A percentile compares a stretch with the other conserved stretches of the same genome.
Conservation (phyloP, 1,140 invertebrate species). For the Lasaia peninsularis region DNA sequence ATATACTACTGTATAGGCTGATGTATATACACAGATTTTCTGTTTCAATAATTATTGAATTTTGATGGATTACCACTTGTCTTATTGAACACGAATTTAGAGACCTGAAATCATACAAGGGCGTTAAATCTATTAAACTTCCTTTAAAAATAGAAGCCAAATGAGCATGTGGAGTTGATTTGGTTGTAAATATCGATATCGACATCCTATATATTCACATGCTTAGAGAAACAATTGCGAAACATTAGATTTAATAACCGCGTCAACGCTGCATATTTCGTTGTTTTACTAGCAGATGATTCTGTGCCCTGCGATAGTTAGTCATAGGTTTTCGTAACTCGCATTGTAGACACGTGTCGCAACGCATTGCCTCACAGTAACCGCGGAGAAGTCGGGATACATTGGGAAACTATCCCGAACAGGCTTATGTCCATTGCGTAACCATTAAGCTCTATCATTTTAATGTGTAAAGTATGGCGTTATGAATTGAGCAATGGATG, state of each 20-base stretch:
- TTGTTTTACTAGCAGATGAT: slow-evolving; percentile 31
- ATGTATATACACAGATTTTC: too few relatives aligned
- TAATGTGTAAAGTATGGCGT: neutral
- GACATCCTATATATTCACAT: neutral
- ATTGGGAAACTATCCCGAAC: slow-evolving; percentile 72
- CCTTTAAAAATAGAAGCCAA: too few relatives aligned
- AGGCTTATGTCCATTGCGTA: slow-evolving; percentile 37
- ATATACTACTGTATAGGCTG: too few relatives aligned
- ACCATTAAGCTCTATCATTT: slow-evolving; percentile 5
- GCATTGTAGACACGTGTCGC: slow-evolving; percentile 68
- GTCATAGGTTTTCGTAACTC: slow-evolving; percentile 71
- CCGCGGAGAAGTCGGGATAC: slow-evolving; percentile 61
- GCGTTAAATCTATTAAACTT: too few relatives aligned
- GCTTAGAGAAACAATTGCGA: slow-evolving; percentile 35
- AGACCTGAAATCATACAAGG: too few relatives aligned
- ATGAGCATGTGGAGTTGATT: too few relatives aligned
- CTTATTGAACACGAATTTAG: too few relatives aligned
- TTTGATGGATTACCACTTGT: too few relatives aligned
- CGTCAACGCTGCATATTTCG: slow-evolving; percentile 43
- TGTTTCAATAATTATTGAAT: too few relatives aligned
- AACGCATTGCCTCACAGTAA: slow-evolving; percentile 63
- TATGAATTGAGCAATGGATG: neutral
- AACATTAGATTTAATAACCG: slow-evolving; percentile 41
- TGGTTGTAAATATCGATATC: too few relatives aligned
- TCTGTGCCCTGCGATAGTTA: slow-evolving; percentile 48